phyloP scores from a whole-genome alignment of 1,140 invertebrate species.

The Trachymyrmex septentrionalis region DNA sequence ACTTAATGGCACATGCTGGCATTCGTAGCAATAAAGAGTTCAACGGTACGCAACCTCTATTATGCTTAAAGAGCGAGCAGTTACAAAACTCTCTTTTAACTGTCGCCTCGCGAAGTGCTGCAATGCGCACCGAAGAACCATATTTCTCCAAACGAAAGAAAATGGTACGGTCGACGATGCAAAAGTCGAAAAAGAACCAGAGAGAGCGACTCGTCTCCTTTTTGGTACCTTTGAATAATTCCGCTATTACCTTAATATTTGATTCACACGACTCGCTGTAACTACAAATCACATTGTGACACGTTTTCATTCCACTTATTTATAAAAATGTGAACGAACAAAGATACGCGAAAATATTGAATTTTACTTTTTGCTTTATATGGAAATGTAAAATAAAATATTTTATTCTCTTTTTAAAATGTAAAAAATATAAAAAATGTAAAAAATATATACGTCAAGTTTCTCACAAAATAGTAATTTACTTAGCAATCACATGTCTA shows the following conservation, averaged over 20 bases:
- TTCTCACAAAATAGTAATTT: constrained; percentile 8
- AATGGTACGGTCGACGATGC: neutral
- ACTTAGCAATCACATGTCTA: neutral
- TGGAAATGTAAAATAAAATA: neutral
- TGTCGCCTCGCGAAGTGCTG: constrained; percentile 30
- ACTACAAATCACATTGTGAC: neutral
- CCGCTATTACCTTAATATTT: constrained; percentile 1
- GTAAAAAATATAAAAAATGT: neutral
- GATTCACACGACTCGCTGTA: neutral
- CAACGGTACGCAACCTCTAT: constrained; percentile 29
- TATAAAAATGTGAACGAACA: constrained; percentile 3
- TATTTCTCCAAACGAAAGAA: constrained; percentile 40
- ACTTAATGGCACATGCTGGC: constrained; percentile 25
- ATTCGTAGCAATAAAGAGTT: constrained; percentile 38
- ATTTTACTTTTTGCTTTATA: constrained; percentile 17
- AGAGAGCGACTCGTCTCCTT: neutral
- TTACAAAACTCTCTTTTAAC: constrained; percentile 55
- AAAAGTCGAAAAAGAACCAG: neutral
- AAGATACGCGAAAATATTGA: neutral
- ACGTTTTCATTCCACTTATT: neutral
- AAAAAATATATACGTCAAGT: neutral
- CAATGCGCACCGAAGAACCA: constrained; percentile 20
- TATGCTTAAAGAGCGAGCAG: constrained; percentile 45
- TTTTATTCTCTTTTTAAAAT: neutral
- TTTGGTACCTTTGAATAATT: constrained; percentile 35